Conservation (phyloP, 2,113 vertebrate genomes). For the Paracanthobrama guichenoti region DNA sequence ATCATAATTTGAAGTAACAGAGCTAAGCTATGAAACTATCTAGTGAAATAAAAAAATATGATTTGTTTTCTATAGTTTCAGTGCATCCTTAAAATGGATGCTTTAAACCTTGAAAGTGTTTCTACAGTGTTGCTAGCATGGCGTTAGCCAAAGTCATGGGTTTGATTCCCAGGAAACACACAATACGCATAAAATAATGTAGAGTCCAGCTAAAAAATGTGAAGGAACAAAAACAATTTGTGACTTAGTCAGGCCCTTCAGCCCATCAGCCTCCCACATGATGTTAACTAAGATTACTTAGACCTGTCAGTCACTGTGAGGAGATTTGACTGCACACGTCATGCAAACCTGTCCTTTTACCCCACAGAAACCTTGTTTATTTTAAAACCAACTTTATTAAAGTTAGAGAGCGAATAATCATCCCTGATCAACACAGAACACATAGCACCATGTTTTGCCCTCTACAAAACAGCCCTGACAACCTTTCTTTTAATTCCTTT, state of each 20-base stretch:
- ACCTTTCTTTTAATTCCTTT: slow-evolving; percentile 33
- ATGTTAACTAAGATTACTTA: slow-evolving; percentile 9
- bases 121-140: neutral
- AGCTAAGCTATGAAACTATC: neutral
- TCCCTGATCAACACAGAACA: slow-evolving; percentile 1
- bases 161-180: slow-evolving; percentile 4
- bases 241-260: neutral
- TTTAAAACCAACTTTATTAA: neutral
- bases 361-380: neutral
- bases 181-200: neutral
- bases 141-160: neutral
- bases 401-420: neutral
- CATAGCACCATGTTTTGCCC: neutral
- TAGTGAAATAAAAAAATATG: no score
- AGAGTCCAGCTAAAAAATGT: neutral
- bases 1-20: neutral
- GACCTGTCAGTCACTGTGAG: slow-evolving; percentile 38
- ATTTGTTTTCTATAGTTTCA: neutral
- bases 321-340: slow-evolving; percentile 16
- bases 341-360: slow-evolving; percentile 1
- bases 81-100: neutral
- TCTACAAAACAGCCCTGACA: slow-evolving; percentile 43
- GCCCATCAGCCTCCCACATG: neutral
- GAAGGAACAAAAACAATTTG: neutral
- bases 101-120: neutral